phyloP scores from a whole-genome alignment of 1,140 invertebrate genomes.

The Drosophila trapezifrons region DNA sequence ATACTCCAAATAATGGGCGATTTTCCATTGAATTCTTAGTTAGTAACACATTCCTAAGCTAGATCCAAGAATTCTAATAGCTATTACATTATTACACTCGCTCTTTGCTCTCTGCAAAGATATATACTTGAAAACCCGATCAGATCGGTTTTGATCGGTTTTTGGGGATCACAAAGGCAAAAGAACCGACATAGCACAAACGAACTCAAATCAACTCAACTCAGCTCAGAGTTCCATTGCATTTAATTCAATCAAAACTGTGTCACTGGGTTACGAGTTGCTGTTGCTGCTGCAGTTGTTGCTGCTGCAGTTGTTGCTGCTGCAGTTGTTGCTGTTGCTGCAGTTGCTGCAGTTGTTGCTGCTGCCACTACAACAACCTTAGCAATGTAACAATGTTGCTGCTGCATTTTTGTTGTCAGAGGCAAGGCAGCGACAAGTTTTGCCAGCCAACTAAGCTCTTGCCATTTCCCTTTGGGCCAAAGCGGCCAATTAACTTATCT shows the following conservation, averaged over 20 bases:
- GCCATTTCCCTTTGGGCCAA: conserved; percentile 76
- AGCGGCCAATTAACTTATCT: conserved; percentile 80
- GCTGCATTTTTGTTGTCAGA: conserved; percentile 25
- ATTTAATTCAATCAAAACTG: conserved; percentile 58
- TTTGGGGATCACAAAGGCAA: conserved; percentile 4
- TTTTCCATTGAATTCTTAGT: neutral
- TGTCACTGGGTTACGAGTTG: conserved; percentile 69
- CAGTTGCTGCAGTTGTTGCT: conserved; percentile 20
- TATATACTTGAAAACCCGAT: conserved; percentile 34
- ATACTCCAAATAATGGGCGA: neutral
- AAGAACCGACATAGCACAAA: conserved; percentile 18
- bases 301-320: conserved; percentile 23
- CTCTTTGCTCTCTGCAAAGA: conserved; percentile 10
- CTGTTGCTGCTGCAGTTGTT: conserved; percentile 1
- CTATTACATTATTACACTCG: conserved; percentile 12
- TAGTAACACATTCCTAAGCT: neutral
- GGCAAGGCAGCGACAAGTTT: conserved; percentile 55
- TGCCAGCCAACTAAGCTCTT: conserved; percentile 20
- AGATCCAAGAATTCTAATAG: conserved; percentile 1
- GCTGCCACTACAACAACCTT: conserved; percentile 1
- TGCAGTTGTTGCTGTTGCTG: conserved; percentile 18
- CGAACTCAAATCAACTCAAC: conserved; percentile 32
- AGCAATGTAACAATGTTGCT: conserved; percentile 31
- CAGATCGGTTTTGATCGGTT: conserved; percentile 22
- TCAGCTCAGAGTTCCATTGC: conserved; percentile 10